phyloP scores from a whole-genome alignment of 2,113 vertebrate species.

The Coptodon rendalli region DNA sequence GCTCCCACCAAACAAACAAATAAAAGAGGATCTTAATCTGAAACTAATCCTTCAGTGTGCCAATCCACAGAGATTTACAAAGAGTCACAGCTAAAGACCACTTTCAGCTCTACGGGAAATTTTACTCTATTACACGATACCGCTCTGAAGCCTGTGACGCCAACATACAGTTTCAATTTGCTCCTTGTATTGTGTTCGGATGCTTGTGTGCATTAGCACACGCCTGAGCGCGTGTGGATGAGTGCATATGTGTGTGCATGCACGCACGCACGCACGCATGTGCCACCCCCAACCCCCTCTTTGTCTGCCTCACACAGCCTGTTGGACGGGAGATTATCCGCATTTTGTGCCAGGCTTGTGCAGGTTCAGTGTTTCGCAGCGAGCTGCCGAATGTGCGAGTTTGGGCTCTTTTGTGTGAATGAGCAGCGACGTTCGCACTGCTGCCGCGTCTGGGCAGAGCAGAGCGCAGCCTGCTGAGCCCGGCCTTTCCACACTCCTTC shows the following conservation, averaged over 20 bases:
- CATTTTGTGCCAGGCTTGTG: conserved; percentile 41
- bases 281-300: background rate
- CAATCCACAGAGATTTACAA: conserved; percentile 44
- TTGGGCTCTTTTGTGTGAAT: conserved; percentile 44
- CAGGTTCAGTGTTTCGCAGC: conserved; percentile 9
- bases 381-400: background rate
- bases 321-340: conserved; percentile 41
- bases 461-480: conserved; percentile 46
- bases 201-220: background rate
- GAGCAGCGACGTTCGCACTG: conserved; percentile 2
- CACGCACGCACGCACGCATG: background rate
- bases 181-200: background rate
- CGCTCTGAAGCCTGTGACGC: background rate
- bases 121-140: conserved; percentile 20
- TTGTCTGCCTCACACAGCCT: conserved; percentile 29
- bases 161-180: background rate
- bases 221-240: background rate
- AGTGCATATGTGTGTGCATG: background rate
- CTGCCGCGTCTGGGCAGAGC: background rate
- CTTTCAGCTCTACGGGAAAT: conserved; percentile 15
- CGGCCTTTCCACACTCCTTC: conserved; percentile 31
- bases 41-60: conserved; percentile 39
- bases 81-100: conserved; percentile 17
- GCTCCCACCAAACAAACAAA: conserved; percentile 35
- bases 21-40: conserved; percentile 45